Conservation (phyloP, 2,797 vertebrate genomes). For the Chrosomus eos region DNA sequence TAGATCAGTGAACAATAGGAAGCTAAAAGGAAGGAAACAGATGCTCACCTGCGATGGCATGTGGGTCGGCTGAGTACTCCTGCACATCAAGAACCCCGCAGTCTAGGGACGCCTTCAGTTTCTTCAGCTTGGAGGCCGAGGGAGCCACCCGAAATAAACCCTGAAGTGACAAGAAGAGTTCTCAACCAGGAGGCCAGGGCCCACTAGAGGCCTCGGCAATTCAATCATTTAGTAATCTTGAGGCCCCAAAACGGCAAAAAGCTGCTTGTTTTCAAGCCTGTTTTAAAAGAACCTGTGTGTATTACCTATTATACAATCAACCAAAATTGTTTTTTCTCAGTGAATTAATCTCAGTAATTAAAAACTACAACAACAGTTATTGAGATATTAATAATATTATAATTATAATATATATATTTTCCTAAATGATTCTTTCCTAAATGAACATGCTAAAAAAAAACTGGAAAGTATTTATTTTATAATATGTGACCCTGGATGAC, state of each 20-base stretch:
- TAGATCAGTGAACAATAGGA: background rate
- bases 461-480: too few relatives aligned
- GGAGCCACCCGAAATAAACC: conserved; percentile 97
- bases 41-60: conserved; percentile 92
- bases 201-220: background rate
- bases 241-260: background rate
- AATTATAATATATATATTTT: too few relatives aligned
- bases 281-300: too few relatives aligned
- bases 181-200: background rate
- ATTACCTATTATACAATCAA: too few relatives aligned
- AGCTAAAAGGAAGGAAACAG: background rate
- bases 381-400: too few relatives aligned
- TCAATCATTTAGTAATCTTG: background rate
- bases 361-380: too few relatives aligned
- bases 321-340: too few relatives aligned
- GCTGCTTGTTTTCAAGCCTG: too few relatives aligned
- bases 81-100: conserved; percentile 96
- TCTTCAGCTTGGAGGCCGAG: conserved; percentile 97
- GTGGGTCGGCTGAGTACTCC: conserved; percentile 96
- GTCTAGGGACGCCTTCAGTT: conserved; percentile 96
- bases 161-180: conserved; percentile 70
- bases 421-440: background rate
- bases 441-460: background rate
- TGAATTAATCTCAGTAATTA: too few relatives aligned
- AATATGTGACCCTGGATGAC: too few relatives aligned